Percentiles rank a stretch among this genome's conserved stretches.
These are phyloP conservation scores for Tenualosa thibaudeaui DNA, from an alignment of 2,797 vertebrate species.

Conservation along the genomic window DNA sequence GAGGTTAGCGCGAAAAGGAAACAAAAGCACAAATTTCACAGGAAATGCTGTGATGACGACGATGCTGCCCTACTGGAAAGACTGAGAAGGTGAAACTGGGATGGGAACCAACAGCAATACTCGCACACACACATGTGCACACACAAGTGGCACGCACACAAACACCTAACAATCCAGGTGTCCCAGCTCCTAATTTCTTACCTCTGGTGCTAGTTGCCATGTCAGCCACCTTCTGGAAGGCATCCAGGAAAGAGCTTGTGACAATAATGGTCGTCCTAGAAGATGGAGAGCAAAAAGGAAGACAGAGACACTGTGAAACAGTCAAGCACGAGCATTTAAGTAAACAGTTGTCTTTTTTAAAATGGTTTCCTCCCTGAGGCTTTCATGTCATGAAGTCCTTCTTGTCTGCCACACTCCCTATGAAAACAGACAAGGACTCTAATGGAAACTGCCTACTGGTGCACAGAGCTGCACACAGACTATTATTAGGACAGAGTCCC, in stretches of 20 bases:
- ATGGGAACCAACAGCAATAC: background rate
- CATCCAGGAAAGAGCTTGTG: slow-evolving; percentile 80
- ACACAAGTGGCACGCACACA: background rate
- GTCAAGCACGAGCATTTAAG: background rate
- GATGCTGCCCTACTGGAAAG: background rate
- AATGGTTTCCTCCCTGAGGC: slow-evolving; percentile 9
- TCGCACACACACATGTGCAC: background rate
- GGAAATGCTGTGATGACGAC: background rate
- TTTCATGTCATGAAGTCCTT: slow-evolving; percentile 10
- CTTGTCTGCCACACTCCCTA: background rate
- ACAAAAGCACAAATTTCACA: background rate
- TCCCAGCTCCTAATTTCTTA: slow-evolving; percentile 45
- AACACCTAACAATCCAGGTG: background rate
- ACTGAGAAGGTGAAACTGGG: slow-evolving; percentile 1
- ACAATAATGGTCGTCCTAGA: slow-evolving; percentile 77
- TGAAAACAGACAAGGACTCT: background rate
- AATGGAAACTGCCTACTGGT: slow-evolving; percentile 8
- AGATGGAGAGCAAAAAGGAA: background rate
- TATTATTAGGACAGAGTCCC: slow-evolving; percentile 14
- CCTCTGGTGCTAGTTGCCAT: slow-evolving; percentile 82
- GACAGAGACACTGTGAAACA: background rate
- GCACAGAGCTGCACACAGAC: background rate
- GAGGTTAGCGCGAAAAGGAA: background rate
- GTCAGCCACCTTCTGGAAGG: slow-evolving; percentile 85
- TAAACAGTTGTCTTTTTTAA: slow-evolving; percentile 4